Base-by-base conservation (phyloP, 1,140 invertebrate species). In the Drosophila asahinai region DNA sequence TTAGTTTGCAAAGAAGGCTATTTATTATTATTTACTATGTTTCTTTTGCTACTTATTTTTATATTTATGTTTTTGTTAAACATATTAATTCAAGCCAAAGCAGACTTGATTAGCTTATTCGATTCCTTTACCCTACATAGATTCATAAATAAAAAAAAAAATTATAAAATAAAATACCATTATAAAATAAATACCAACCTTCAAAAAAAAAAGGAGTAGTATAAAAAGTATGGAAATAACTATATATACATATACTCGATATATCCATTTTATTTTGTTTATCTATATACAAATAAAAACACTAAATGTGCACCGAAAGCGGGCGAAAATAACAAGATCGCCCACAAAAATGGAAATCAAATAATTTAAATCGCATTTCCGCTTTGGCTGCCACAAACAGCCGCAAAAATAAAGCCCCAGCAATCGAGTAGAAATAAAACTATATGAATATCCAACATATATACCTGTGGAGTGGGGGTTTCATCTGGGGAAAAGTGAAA, bases 351-450 rank as follows among this genome's bases (percentile, higher is more conserved):
- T 80, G 86, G 82, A 91, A 91, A 91, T 91, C 82, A 81, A 86
- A 81, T 91, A 91, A 91, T 91, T 91, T 86, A 91, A 91, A 91
- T 91, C 86, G 80, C 82, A 91, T 91, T 91, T 90, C 86, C 86
- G 81, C 65, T 90, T 90, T 75, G 82, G 82, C 61, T 74, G 82
- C 78, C 61, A 67, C 86, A 83, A 83, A 83, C 67, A 87, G 60
- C 42, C 55, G 57, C 49, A 86, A 79, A 81, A 86, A 60, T 67
- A 86, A 78, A 82, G 76, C 43, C 49, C 63, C 51, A 68, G 67
- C 80, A 79, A 57, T 58, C 47, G 52, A 49, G 30, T 49, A 33
- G 47, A 61, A 30, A 45, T 45, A 25, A 52, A 67, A 70, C 33
- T 67, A 67, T 52, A 62, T 25, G n/a, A 38, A 42, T 55, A 55